A percentile compares a stretch with the other conserved stretches of the same genome.
These are phyloP conservation scores for Sturmia bella DNA, from an alignment of 2,888 invertebrate species.

Conservation along the genomic window DNA sequence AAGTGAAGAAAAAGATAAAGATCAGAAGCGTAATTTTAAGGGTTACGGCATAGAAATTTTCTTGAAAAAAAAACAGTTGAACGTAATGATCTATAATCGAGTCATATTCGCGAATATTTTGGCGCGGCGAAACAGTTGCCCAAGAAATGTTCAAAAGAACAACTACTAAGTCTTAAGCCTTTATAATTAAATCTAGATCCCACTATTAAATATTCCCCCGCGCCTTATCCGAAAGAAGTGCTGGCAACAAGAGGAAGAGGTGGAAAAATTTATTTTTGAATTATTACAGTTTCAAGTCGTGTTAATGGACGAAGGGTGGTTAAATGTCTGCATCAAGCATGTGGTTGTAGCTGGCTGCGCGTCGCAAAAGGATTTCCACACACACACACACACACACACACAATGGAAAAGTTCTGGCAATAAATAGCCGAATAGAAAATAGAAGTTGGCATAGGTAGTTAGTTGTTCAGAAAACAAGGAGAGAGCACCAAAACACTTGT, in stretches of 20 bases:
- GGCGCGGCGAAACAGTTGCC: too few relatives aligned
- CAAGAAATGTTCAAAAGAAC: too few relatives aligned
- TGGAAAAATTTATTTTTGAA: constrained; percentile 59
- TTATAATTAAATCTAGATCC: too few relatives aligned
- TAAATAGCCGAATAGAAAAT: constrained; percentile 44
- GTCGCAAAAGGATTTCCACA: constrained; percentile 8
- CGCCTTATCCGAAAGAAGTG: background rate
- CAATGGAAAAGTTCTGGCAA: constrained; percentile 50
- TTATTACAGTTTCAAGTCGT: constrained; percentile 39
- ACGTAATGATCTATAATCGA: too few relatives aligned
- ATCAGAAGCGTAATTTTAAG: constrained; percentile 8
- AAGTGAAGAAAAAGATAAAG: constrained; percentile 13
- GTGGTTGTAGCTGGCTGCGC: constrained; percentile 34
- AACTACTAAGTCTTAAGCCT: too few relatives aligned
- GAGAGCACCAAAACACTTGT: constrained; percentile 56
- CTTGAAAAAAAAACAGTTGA: too few relatives aligned
- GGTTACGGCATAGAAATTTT: background rate
- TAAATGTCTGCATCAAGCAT: constrained; percentile 16
- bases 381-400: constrained; percentile 17
- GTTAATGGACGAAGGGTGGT: background rate
- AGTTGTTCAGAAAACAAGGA: constrained; percentile 2
- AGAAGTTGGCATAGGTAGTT: constrained; percentile 24
- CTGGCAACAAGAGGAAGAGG: constrained; percentile 16
- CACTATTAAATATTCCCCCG: background rate
- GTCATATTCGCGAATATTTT: too few relatives aligned